phyloP scores from a whole-genome alignment of 2,113 vertebrate genomes.

The Lepisosteus osseus region DNA sequence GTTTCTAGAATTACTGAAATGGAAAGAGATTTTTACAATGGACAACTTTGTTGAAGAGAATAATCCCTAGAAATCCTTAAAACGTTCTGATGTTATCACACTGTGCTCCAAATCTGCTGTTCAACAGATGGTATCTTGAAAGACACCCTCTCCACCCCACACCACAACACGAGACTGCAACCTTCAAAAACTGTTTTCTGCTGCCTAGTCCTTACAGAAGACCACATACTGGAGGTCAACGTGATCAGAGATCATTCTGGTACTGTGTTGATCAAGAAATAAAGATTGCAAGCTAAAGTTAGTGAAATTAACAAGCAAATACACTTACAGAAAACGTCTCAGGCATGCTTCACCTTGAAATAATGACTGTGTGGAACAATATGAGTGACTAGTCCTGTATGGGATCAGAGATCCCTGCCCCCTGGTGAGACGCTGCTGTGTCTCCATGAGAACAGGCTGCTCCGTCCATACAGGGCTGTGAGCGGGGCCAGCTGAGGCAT shows the following conservation, averaged over 20 bases:
- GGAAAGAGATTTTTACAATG: too few relatives aligned
- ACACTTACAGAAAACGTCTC: conserved; percentile 23
- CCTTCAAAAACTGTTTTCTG: background rate
- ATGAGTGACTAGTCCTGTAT: background rate
- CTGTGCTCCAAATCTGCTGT: too few relatives aligned
- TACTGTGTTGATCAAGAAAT: background rate
- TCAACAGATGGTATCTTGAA: too few relatives aligned
- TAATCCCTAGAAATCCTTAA: too few relatives aligned
- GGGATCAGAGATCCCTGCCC: background rate
- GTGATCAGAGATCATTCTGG: background rate
- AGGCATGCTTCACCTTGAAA: background rate
- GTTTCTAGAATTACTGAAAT: too few relatives aligned
- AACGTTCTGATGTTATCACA: too few relatives aligned
- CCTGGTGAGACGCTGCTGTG: background rate
- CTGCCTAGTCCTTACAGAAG: background rate
- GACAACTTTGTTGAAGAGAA: too few relatives aligned
- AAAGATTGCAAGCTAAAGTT: background rate
- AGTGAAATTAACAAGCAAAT: background rate
- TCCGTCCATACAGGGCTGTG: background rate
- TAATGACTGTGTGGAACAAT: background rate
- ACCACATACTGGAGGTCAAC: background rate
- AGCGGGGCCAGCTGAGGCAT: conserved; percentile 12
- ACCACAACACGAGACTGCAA: background rate
- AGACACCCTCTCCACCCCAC: background rate
- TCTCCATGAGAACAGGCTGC: conserved; percentile 18